phyloP scores from a whole-genome alignment of 2,888 invertebrate genomes.

The Alentia gelatinosa region DNA sequence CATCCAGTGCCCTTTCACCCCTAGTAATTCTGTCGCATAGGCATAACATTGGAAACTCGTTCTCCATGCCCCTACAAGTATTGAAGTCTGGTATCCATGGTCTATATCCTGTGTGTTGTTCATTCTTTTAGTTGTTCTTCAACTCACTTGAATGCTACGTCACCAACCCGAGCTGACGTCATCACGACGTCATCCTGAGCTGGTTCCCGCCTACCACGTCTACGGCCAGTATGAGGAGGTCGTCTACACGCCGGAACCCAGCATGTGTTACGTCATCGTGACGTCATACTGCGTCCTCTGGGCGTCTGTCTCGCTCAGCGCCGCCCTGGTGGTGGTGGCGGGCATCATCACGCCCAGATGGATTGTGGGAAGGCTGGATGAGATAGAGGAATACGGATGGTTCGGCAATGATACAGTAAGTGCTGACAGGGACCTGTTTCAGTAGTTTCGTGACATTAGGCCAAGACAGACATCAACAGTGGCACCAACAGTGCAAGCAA shows the following conservation, averaged over 20 bases:
- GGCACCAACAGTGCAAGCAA: too few relatives aligned
- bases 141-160: too few relatives aligned
- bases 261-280: slow-evolving; percentile 58
- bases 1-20: too few relatives aligned
- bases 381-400: slow-evolving; percentile 62
- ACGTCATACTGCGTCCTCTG: slow-evolving; percentile 87
- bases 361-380: slow-evolving; percentile 84
- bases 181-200: background rate
- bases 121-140: too few relatives aligned
- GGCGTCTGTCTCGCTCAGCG: slow-evolving; percentile 88
- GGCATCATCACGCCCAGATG: slow-evolving; percentile 91
- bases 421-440: background rate
- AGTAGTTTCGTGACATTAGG: too few relatives aligned
- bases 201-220: background rate
- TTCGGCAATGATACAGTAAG: slow-evolving; percentile 58
- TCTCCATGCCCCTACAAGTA: too few relatives aligned
- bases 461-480: too few relatives aligned
- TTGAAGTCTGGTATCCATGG: too few relatives aligned
- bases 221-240: slow-evolving; percentile 48
- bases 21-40: too few relatives aligned
- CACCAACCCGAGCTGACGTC: too few relatives aligned
- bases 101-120: too few relatives aligned
- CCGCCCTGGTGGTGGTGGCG: slow-evolving; percentile 88
- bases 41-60: too few relatives aligned
- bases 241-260: slow-evolving; percentile 12